These are phyloP conservation scores for Toxotes jaculatrix DNA, from an alignment of 2,113 vertebrate species.

Conservation along the genomic window DNA sequence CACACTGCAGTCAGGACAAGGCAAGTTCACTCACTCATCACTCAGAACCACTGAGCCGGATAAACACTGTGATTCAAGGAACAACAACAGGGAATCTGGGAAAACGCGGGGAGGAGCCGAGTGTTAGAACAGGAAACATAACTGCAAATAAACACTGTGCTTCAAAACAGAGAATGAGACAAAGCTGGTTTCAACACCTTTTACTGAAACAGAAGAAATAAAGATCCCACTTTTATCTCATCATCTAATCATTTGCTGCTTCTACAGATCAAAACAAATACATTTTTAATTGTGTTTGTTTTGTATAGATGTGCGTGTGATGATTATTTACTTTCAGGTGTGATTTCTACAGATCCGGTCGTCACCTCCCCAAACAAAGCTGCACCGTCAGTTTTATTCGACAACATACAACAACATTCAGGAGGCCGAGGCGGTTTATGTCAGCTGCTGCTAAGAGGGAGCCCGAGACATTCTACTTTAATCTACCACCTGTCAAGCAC, in stretches of 20 bases:
- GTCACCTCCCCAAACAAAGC: neutral
- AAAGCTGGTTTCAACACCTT: neutral
- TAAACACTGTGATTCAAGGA: neutral
- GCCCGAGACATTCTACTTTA: constrained; percentile 12
- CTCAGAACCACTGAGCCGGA: neutral
- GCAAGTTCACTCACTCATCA: neutral
- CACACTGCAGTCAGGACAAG: neutral
- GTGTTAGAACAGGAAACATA: neutral
- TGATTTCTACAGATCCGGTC: neutral
- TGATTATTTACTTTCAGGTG: neutral
- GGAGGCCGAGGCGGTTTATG: neutral
- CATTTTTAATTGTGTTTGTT: neutral
- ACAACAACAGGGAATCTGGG: neutral
- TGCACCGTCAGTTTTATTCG: neutral
- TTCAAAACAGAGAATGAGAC: neutral
- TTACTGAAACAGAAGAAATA: too few species aligned
- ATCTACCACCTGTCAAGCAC: constrained; percentile 29
- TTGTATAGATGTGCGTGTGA: too few species aligned
- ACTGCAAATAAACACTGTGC: neutral
- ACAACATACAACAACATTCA: neutral
- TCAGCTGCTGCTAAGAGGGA: neutral
- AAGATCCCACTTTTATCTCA: too few species aligned
- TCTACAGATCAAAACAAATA: neutral
- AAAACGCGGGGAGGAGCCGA: neutral
- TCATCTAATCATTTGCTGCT: too few species aligned